Percentiles rank a stretch among this genome's conserved stretches.
Evolutionary conservation across 2,888 invertebrate species (phyloP).

Genomic region (Carabus problematicus): DNA sequence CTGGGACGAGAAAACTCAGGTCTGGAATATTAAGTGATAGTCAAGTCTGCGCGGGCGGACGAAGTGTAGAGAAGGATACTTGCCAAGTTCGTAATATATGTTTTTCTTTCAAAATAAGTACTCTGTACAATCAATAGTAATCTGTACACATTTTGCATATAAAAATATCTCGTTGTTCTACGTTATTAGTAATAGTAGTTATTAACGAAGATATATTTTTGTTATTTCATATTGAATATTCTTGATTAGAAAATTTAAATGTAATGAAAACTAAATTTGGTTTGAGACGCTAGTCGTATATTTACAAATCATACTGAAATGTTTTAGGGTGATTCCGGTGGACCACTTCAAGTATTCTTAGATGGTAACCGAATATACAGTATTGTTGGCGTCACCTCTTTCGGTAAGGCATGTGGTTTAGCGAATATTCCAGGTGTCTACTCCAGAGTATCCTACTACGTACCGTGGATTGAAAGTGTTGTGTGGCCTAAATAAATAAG

Average conservation of each 20-base stretch:
- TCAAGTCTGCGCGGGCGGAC: conserved; percentile 50
- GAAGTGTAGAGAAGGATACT: conserved; percentile 47
- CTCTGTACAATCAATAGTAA: neutral
- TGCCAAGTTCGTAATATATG: conserved; percentile 48
- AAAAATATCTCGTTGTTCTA: too few species aligned
- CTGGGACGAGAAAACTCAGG: conserved; percentile 13
- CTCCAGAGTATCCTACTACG: conserved; percentile 57
- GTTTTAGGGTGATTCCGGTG: conserved; percentile 36
- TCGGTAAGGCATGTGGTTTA: conserved; percentile 56
- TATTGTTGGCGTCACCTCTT: conserved; percentile 48
- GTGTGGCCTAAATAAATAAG: conserved; percentile 57
- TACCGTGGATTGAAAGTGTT: conserved; percentile 59
- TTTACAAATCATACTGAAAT: neutral
- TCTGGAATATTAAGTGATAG: conserved; percentile 46
- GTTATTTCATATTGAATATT: too few species aligned
- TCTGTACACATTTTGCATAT: neutral
- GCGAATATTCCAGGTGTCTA: conserved; percentile 57
- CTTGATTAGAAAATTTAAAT: too few species aligned
- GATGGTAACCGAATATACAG: conserved; percentile 14
- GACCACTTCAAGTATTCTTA: conserved; percentile 22
- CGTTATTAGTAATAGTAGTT: too few species aligned
- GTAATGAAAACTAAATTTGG: too few species aligned
- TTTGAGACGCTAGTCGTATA: too few species aligned
- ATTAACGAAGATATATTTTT: too few species aligned
- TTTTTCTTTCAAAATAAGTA: neutral